A percentile compares a stretch with the other conserved stretches of the same genome.
Evolutionary conservation across 2,888 invertebrate genomes (phyloP).

Genomic region (Proisotoma minuta): DNA sequence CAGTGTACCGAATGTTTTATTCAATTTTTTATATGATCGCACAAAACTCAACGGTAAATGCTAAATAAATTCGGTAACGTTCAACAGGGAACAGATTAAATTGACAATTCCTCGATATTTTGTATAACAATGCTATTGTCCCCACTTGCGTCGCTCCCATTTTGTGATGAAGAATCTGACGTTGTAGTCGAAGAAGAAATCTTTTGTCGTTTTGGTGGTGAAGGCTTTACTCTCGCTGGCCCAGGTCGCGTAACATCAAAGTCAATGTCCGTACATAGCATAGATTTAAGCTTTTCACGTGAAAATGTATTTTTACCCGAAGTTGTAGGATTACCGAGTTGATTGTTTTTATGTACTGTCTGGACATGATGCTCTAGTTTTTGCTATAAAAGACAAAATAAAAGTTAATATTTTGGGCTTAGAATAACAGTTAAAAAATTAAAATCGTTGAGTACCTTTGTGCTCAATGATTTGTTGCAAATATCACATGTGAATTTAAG

Average conservation of each 20-base stretch:
- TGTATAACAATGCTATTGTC: too few species aligned
- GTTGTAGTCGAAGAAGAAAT: too few species aligned
- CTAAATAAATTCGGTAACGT: too few species aligned
- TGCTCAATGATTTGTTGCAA: conserved; percentile 26
- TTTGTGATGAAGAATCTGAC: too few species aligned
- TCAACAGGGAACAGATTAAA: too few species aligned
- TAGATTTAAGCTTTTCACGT: neutral
- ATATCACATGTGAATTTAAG: conserved; percentile 23
- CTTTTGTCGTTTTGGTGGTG: neutral
- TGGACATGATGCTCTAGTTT: conserved; percentile 26
- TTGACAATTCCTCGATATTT: too few species aligned
- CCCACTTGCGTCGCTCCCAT: too few species aligned
- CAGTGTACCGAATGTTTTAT: too few species aligned
- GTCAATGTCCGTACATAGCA: neutral
- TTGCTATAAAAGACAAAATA: conserved; percentile 28
- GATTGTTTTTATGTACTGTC: conserved; percentile 12
- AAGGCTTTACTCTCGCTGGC: neutral
- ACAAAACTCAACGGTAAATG: too few species aligned
- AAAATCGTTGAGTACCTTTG: conserved; percentile 24
- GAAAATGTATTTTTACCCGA: neutral
- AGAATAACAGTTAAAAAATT: conserved; percentile 1
- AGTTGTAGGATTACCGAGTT: neutral
- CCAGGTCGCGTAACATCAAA: neutral
- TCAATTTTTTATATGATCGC: too few species aligned
- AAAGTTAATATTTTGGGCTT: too few species aligned